Evolutionary conservation across 2,888 invertebrate genomes (phyloP).

Genomic region (Nemapogon koenigi): DNA sequence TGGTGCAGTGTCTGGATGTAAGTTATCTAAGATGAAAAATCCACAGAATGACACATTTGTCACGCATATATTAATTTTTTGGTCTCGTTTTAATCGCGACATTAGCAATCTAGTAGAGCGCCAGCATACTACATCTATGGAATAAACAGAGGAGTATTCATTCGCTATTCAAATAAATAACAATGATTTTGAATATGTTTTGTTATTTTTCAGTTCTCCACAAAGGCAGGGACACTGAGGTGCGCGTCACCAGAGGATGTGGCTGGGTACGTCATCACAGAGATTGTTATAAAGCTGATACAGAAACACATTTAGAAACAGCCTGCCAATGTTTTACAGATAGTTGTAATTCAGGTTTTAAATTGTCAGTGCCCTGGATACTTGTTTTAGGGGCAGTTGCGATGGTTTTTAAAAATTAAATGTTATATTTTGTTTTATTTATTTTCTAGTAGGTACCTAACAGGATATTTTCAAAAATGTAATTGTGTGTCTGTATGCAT

Average conservation of each 20-base stretch:
- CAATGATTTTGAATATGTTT: neutral
- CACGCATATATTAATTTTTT: no score
- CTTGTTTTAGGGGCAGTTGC: no score
- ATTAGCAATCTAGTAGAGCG: neutral
- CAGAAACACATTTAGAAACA: slow-evolving; percentile 50
- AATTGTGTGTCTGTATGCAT: no score
- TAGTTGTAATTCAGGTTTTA: slow-evolving; percentile 48
- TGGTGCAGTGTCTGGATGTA: no score
- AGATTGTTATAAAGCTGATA: slow-evolving; percentile 63
- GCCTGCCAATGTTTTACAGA: slow-evolving; percentile 56
- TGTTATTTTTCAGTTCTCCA: slow-evolving; percentile 34
- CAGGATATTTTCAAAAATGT: no score
- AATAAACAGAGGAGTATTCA: neutral
- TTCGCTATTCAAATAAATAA: neutral
- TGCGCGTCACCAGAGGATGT: slow-evolving; percentile 67
- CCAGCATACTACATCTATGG: neutral
- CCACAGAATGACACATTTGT: no score
- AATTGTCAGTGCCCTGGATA: no score
- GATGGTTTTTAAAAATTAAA: no score
- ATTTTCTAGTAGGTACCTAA: no score
- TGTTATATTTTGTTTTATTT: no score
- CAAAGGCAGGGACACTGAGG: slow-evolving; percentile 39
- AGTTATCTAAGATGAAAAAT: no score
- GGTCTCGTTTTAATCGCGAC: neutral
- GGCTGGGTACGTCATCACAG: slow-evolving; percentile 61